These are phyloP conservation scores for Sphinx pinastri DNA, from an alignment of 2,888 invertebrate species.

Conservation along the genomic window DNA sequence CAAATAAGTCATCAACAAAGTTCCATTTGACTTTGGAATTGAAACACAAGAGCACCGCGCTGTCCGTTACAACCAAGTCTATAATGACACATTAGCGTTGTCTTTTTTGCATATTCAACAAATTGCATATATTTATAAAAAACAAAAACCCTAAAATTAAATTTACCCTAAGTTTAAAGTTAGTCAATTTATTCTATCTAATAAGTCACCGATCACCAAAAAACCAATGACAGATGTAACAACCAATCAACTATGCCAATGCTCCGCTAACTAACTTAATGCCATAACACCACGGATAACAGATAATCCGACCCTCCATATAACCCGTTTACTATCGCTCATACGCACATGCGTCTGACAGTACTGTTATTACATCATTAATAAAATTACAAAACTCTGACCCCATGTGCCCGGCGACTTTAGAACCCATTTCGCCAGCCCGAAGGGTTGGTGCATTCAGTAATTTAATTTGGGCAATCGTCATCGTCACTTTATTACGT, in stretches of 20 bases:
- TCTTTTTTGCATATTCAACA: too few species aligned
- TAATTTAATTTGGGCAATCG: conserved; percentile 82
- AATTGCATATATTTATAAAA: too few species aligned
- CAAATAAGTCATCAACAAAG: too few species aligned
- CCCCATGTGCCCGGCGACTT: conserved; percentile 75
- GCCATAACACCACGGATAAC: conserved; percentile 58
- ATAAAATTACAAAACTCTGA: conserved; percentile 83
- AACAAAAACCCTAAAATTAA: too few species aligned
- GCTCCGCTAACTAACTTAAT: conserved; percentile 37
- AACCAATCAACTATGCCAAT: conserved; percentile 13
- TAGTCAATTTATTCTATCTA: too few species aligned
- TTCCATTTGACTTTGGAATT: too few species aligned
- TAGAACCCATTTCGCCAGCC: conserved; percentile 62
- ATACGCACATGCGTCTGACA: conserved; percentile 82
- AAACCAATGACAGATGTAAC: background rate
- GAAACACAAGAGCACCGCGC: too few species aligned
- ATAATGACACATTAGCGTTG: too few species aligned
- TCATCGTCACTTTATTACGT: conserved; percentile 67
- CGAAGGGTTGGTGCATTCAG: conserved; percentile 60
- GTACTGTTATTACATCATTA: conserved; percentile 84
- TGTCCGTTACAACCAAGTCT: too few species aligned
- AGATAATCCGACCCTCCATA: conserved; percentile 74
- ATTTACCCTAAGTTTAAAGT: too few species aligned
- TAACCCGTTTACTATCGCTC: conserved; percentile 83
- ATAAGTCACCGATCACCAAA: background rate